Evolutionary conservation across 2,797 vertebrate species (phyloP).

Genomic region (Alectoris magna): DNA sequence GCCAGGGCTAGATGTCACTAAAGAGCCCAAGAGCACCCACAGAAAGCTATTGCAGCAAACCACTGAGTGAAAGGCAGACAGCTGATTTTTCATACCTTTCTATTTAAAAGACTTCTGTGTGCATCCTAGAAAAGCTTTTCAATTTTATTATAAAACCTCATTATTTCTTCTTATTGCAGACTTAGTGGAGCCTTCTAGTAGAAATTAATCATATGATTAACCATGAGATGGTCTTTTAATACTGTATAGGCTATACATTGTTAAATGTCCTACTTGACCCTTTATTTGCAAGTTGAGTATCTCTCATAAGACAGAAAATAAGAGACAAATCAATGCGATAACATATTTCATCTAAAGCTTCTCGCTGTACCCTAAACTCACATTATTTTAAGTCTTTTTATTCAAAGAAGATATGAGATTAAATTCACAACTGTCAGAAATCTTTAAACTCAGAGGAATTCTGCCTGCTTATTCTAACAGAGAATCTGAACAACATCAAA

Average conservation of each 20-base stretch:
- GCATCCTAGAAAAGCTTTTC: conserved; percentile 60
- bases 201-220: conserved; percentile 77
- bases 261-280: conserved; percentile 67
- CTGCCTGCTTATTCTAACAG: conserved; percentile 15
- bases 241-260: conserved; percentile 70
- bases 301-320: conserved; percentile 65
- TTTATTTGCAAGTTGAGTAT: conserved; percentile 76
- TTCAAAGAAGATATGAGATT: conserved; percentile 61
- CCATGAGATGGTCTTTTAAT: conserved; percentile 78
- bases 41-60: background rate
- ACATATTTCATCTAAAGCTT: conserved; percentile 71
- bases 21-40: background rate
- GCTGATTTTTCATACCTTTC: conserved; percentile 52
- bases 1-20: background rate
- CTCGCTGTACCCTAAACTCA: conserved; percentile 48
- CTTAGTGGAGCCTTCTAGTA: conserved; percentile 77
- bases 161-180: conserved; percentile 78
- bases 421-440: conserved; percentile 54
- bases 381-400: conserved; percentile 70
- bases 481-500: background rate
- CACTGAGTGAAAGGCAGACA: background rate
- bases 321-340: conserved; percentile 69
- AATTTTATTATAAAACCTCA: conserved; percentile 73
- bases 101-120: conserved; percentile 53
- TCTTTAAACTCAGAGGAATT: conserved; percentile 34